Percentiles rank a stretch among this genome's conserved stretches.
Evolutionary conservation across 2,888 invertebrate genomes (phyloP).

Genomic region (Thalpophila matura): DNA sequence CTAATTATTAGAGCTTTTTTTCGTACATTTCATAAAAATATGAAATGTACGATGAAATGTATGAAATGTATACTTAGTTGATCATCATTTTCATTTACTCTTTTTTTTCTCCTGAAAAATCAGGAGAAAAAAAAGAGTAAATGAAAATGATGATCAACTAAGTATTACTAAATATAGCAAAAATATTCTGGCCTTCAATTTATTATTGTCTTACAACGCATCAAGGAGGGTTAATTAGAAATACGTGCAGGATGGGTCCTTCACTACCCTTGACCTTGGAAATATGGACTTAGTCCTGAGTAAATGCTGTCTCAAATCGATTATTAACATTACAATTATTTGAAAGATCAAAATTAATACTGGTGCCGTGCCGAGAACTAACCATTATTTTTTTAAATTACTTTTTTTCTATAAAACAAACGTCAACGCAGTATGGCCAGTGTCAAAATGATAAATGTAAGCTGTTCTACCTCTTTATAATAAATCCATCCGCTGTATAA

Average conservation of each 20-base stretch:
- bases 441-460: conserved; percentile 57
- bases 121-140: too few species aligned
- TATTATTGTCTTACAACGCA: background rate
- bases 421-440: conserved; percentile 7
- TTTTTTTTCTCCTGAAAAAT: too few species aligned
- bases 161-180: too few species aligned
- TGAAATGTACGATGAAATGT: too few species aligned
- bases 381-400: conserved; percentile 18
- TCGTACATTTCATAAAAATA: too few species aligned
- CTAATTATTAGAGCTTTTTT: too few species aligned
- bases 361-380: background rate
- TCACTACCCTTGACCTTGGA: background rate
- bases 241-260: background rate
- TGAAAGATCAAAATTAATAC: background rate
- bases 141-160: too few species aligned
- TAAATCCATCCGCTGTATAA: conserved; percentile 64
- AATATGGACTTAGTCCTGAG: background rate
- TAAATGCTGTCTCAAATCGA: background rate
- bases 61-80: too few species aligned
- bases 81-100: too few species aligned
- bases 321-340: background rate
- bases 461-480: conserved; percentile 55
- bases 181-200: too few species aligned
- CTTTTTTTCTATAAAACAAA: background rate
- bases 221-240: background rate